Evolutionary conservation across 2,797 vertebrate species (phyloP), one percentile per base, ranked within the genome.

Genomic region (Odontamblyopus rebecca): DNA sequence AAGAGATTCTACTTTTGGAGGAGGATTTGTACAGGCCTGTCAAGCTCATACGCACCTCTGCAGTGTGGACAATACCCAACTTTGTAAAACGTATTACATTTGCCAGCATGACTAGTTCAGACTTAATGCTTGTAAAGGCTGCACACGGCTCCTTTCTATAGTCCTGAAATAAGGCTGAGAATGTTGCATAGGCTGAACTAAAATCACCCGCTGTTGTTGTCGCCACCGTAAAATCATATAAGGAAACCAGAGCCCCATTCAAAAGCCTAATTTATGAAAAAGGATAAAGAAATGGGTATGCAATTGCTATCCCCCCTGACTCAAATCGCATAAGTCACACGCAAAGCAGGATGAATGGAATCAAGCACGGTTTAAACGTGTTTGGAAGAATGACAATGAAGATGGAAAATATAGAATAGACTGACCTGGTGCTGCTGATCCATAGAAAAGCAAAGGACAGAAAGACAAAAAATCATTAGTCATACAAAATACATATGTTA

Each of bases 31-130:
- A 51, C 75, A 80, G 71, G 78, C 80, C 85, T 79, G 74, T 76
- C 63, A 79, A 64, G 69, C 77, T 80, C 50, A n/a, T 66, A 69
- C 69, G 77, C 74, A 77, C 76, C 80, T 81, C 60, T n/a, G 83
- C 68, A 72, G 75, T 73, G 64, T 1, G 63, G 78, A 90, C 81
- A 86, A 82, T 85, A 75, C 64, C 23, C n/a, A 72, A 80, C 74
- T 87, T 85, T 84, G 74, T 77, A 68, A 70, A 86, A 82, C 77
- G 74, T 83, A 82, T 89, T 80, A 82, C 73, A 80, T 82, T 86
- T 81, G 65, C 73, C 77, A 77, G 81, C 73, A 61, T 84, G 77
- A 84, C 80, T 67, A 69, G 60, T 53, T 82, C 73, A 18, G 67
- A 82, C 72, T 81, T 78, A 81, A 87, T 70, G 73, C 75, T 74